phyloP scores from a whole-genome alignment of 2,797 vertebrate genomes.

The Tiaroga cobitis region DNA sequence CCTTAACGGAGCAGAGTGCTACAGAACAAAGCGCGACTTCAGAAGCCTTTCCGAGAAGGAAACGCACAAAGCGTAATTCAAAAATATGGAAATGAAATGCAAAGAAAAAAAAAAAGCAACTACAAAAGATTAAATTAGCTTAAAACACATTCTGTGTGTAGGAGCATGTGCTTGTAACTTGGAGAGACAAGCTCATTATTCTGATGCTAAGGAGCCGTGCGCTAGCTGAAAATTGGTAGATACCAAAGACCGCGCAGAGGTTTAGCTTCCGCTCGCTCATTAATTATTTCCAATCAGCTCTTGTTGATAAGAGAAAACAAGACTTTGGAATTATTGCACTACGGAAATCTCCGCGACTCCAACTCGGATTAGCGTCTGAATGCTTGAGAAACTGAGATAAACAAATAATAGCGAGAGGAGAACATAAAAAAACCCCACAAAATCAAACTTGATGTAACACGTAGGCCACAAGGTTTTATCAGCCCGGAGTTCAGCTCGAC shows the following conservation, averaged over 20 bases:
- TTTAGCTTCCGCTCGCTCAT: constrained; percentile 30
- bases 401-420: constrained; percentile 36
- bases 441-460: constrained; percentile 59
- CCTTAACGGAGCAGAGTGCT: constrained; percentile 59
- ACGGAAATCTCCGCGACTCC: constrained; percentile 9
- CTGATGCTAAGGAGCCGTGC: constrained; percentile 29
- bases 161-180: constrained; percentile 57
- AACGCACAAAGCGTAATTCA: constrained; percentile 58
- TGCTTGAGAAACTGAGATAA: constrained; percentile 43
- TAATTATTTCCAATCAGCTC: constrained; percentile 49
- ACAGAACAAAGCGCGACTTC: constrained; percentile 70
- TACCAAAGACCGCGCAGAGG: constrained; percentile 21
- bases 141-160: constrained; percentile 69
- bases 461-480: constrained; percentile 55
- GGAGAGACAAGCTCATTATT: constrained; percentile 52
- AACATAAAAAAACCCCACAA: constrained; percentile 9
- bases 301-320: constrained; percentile 45
- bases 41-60: constrained; percentile 59
- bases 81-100: constrained; percentile 69
- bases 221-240: constrained; percentile 35
- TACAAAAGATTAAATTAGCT: constrained; percentile 69
- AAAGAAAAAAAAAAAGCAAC: constrained; percentile 62
- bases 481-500: constrained; percentile 62
- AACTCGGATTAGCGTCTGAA: constrained; percentile 44
- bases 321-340: constrained; percentile 33